phyloP scores from a whole-genome alignment of 2,113 vertebrate genomes.

The Hucho hucho region DNA sequence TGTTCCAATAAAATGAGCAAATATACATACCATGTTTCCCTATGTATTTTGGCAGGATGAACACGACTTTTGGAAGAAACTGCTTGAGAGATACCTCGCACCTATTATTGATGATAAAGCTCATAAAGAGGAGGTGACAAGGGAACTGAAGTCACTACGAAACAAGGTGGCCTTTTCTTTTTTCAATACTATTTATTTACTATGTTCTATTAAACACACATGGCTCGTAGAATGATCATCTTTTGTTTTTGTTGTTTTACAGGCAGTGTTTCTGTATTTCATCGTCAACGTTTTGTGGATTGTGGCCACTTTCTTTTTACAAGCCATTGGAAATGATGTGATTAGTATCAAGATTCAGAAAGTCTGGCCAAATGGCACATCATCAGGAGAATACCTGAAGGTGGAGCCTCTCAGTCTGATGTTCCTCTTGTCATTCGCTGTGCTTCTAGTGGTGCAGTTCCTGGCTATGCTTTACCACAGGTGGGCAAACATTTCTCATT shows the following conservation, averaged over 20 bases:
- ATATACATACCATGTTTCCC: not conserved
- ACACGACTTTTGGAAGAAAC: slow-evolving; percentile 75
- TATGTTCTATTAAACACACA: too few relatives aligned
- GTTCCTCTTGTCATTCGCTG: slow-evolving; percentile 76
- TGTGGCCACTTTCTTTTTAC: slow-evolving; percentile 80
- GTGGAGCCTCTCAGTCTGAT: slow-evolving; percentile 79
- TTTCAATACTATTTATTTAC: too few relatives aligned
- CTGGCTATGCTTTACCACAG: slow-evolving; percentile 81
- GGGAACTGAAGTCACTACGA: slow-evolving; percentile 75
- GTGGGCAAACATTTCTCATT: slow-evolving; percentile 37
- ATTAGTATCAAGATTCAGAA: slow-evolving; percentile 77
- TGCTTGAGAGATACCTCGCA: slow-evolving; percentile 71
- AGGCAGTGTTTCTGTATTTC: slow-evolving; percentile 81
- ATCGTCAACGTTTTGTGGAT: slow-evolving; percentile 79
- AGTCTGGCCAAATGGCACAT: slow-evolving; percentile 46
- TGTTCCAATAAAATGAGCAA: too few relatives aligned
- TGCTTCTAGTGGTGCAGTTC: slow-evolving; percentile 75
- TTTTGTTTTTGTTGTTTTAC: slow-evolving; percentile 2
- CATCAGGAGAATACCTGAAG: slow-evolving; percentile 53
- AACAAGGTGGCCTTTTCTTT: slow-evolving; percentile 66
- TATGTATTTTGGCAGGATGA: slow-evolving; percentile 57
- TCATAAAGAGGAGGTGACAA: slow-evolving; percentile 58
- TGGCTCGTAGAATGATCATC: too few relatives aligned
- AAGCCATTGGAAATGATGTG: slow-evolving; percentile 71
- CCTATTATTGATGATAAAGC: slow-evolving; percentile 59